A percentile compares a stretch with the other conserved stretches of the same genome.
Evolutionary conservation across 2,888 invertebrate genomes (phyloP).

Genomic region (Papilio gigon): DNA sequence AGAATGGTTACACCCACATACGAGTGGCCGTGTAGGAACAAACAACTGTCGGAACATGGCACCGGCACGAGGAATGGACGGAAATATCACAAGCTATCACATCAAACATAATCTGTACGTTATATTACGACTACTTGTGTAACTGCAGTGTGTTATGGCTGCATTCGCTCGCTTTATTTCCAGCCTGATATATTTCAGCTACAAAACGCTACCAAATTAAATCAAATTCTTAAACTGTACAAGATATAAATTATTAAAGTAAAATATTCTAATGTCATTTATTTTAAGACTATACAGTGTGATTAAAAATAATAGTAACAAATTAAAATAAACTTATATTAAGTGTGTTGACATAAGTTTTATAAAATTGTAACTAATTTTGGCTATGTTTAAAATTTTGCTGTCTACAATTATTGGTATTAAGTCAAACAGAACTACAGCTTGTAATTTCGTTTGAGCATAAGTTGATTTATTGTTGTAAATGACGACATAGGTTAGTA

Average conservation of each 20-base stretch:
- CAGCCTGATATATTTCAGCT: not conserved
- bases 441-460: not conserved
- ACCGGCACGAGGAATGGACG: conserved; percentile 47
- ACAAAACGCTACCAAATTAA: not conserved
- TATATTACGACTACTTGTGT: conserved; percentile 21
- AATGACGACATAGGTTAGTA: conserved; percentile 21
- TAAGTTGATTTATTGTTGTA: conserved; percentile 30
- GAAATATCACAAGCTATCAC: conserved; percentile 45
- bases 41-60: conserved; percentile 50
- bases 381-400: too few species aligned
- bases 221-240: not conserved
- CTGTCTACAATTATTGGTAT: not conserved
- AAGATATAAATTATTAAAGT: too few species aligned
- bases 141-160: conserved; percentile 11
- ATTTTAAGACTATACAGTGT: too few species aligned
- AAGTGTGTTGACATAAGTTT: too few species aligned
- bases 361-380: too few species aligned
- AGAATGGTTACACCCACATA: conserved; percentile 51
- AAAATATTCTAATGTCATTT: too few species aligned
- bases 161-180: conserved; percentile 4
- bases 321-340: too few species aligned
- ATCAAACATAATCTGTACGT: conserved; percentile 28
- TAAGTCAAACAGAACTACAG: conserved; percentile 23
- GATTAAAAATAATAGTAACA: too few species aligned
- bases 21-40: conserved; percentile 58